phyloP scores from a whole-genome alignment of 2,888 invertebrate genomes.

The Diadromus collaris region DNA sequence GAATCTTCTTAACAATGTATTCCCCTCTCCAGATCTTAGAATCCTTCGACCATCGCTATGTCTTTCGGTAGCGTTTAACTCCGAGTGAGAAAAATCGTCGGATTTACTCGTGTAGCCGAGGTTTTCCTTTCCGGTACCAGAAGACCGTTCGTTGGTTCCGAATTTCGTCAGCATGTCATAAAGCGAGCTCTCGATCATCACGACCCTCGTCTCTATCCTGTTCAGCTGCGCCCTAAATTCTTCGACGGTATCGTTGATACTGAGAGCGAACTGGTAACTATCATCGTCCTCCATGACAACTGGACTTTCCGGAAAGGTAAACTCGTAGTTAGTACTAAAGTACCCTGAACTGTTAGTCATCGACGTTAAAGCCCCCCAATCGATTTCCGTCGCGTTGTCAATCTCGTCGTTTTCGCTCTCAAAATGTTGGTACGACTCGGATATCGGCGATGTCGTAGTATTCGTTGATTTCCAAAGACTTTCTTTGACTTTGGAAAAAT shows the following conservation, averaged over 20 bases:
- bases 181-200: conserved; percentile 36
- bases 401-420: not conserved
- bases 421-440: not conserved
- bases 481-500: not conserved
- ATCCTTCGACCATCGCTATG: not conserved
- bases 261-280: not conserved
- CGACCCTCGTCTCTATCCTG: conserved; percentile 45
- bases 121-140: not conserved
- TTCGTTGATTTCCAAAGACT: conserved; percentile 16
- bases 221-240: conserved; percentile 44
- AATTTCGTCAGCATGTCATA: conserved; percentile 30
- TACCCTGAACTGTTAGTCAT: conserved; percentile 1
- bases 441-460: not conserved
- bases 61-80: not conserved
- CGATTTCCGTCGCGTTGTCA: not conserved
- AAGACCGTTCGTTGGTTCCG: conserved; percentile 6
- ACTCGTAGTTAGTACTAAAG: conserved; percentile 33
- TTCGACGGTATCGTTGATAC: conserved; percentile 22
- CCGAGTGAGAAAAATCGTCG: not conserved
- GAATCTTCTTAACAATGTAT: not conserved
- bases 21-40: not conserved
- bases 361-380: not conserved
- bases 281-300: conserved; percentile 14
- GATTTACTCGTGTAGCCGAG: not conserved
- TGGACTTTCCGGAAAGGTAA: conserved; percentile 46